These are phyloP conservation scores for Calvadosia cruxmelitensis DNA, from an alignment of 30 jellyfish, hydroid and myxozoan species.

Conservation along the genomic window DNA sequence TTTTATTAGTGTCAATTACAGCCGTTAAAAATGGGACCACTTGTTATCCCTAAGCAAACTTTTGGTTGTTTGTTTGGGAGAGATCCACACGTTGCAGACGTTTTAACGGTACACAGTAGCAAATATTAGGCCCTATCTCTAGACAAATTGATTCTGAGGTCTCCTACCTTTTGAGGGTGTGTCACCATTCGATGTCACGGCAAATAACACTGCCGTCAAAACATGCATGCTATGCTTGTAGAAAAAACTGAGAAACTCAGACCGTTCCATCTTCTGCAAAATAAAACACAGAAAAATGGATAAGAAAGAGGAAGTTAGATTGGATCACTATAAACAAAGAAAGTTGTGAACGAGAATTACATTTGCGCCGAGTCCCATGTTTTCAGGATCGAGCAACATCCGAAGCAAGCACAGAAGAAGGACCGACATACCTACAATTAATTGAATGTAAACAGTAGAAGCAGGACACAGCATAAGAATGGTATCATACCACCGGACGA, in stretches of 20 bases:
- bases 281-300: not conserved
- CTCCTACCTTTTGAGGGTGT: slow-evolving; percentile 63
- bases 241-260: slow-evolving; percentile 88
- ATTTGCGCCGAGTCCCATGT: slow-evolving; percentile 83
- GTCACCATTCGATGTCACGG: slow-evolving; percentile 65
- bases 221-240: slow-evolving; percentile 93
- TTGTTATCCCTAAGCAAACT: too few species aligned
- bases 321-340: not conserved
- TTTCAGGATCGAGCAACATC: slow-evolving; percentile 89
- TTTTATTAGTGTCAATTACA: too few species aligned
- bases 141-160: too few species aligned
- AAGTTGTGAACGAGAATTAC: slow-evolving; percentile 30
- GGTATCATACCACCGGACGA: not conserved
- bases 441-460: not conserved
- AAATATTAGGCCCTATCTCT: too few species aligned
- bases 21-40: too few species aligned
- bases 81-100: too few species aligned
- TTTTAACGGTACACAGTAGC: too few species aligned
- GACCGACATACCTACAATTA: slow-evolving; percentile 57
- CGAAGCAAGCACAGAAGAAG: slow-evolving; percentile 62
- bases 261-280: slow-evolving; percentile 70
- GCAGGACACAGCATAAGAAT: not conserved
- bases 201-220: slow-evolving; percentile 90
- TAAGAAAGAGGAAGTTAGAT: not conserved
- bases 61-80: too few species aligned